A percentile compares a stretch with the other conserved stretches of the same genome.
Conservation (phyloP, 30 jellyfish, hydroid and myxozoan genomes). For the Hydra vulgaris region DNA sequence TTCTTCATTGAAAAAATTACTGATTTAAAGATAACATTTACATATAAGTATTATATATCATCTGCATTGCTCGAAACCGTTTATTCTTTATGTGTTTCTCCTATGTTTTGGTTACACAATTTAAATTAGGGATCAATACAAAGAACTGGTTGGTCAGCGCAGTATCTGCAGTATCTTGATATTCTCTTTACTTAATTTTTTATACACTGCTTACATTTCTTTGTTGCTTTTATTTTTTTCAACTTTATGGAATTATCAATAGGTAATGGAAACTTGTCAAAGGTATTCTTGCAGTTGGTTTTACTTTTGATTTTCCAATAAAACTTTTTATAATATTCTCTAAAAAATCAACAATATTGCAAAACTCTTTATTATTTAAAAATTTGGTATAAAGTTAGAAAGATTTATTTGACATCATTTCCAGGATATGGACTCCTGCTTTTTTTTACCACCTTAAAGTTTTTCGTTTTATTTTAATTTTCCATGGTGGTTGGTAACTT, state of each 20-base stretch:
- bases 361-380: no score
- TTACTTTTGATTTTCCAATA: neutral
- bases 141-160: constrained; percentile 15
- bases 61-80: constrained; percentile 4
- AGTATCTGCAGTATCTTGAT: constrained; percentile 16
- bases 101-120: constrained; percentile 10
- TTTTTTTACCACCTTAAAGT: no score
- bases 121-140: constrained; percentile 10
- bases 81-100: neutral
- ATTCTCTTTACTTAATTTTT: neutral
- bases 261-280: constrained; percentile 13
- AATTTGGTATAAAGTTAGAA: no score
- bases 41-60: neutral
- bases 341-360: neutral
- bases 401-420: no score
- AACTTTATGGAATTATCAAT: neutral
- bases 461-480: no score
- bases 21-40: neutral
- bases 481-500: no score
- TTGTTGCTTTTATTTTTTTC: neutral
- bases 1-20: neutral
- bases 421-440: no score
- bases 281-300: constrained; percentile 2
- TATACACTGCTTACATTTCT: constrained; percentile 3
- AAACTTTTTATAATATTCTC: no score